Evolutionary conservation across 2,797 vertebrate genomes (phyloP).

Genomic region (Spea hammondii): DNA sequence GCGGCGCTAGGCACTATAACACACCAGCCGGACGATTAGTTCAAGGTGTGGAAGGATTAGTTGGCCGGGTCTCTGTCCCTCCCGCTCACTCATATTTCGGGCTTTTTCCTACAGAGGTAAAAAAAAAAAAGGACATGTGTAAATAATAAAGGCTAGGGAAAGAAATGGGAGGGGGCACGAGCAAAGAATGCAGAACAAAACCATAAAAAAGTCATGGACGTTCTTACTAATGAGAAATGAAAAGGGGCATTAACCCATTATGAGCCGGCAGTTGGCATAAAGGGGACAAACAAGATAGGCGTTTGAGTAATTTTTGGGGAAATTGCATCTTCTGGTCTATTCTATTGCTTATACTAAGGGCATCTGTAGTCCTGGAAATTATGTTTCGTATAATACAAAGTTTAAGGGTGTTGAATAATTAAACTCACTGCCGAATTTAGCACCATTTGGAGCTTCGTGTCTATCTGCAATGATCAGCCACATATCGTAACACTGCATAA

Average conservation of each 20-base stretch:
- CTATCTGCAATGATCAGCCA: no score
- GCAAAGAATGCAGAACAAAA: constrained; percentile 99
- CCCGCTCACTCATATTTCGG: constrained; percentile 89
- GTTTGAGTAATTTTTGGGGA: no score
- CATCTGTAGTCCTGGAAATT: no score
- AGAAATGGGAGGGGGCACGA: constrained; percentile 86
- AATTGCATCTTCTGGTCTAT: no score
- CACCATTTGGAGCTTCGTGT: no score
- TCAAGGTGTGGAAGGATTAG: constrained; percentile 98
- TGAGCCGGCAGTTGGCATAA: not conserved
- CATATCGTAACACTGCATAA: no score
- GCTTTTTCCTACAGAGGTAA: constrained; percentile 89
- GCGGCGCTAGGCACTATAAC: constrained; percentile 76
- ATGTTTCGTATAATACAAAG: no score
- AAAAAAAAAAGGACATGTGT: constrained; percentile 93
- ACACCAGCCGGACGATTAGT: constrained; percentile 90
- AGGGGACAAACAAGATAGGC: no score
- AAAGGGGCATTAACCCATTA: constrained; percentile 34
- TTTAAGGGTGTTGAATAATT: no score
- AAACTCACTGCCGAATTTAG: no score
- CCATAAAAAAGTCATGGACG: constrained; percentile 98
- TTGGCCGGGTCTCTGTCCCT: constrained; percentile 78
- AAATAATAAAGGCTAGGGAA: constrained; percentile 97
- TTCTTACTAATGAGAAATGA: constrained; percentile 62
- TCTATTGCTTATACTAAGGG: no score